Base-by-base conservation (phyloP, 2,797 vertebrate species). In the Pempheris klunzingeri region DNA sequence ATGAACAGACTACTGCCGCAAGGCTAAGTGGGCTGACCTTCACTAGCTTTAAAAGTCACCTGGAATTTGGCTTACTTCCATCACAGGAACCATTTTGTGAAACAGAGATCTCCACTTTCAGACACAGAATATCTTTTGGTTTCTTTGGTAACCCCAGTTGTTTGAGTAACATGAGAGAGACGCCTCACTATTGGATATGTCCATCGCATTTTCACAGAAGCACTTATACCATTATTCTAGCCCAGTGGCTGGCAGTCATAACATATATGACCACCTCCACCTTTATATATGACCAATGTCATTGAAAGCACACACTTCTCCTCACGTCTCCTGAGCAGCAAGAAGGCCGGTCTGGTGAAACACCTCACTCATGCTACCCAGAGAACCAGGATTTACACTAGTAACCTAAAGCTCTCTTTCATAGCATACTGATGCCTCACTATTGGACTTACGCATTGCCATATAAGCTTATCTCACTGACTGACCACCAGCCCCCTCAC, bases 41-140 rank as follows among this genome's bases (percentile, higher is more conserved):
- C 72, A 63, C 36, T 2, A 4, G 60, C 75, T 80, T 66, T 59
- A 74, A 81, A 78, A 79, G 71, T 81, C 80, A 77, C 66, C 58
- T 59, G 68, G 41, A 34, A 55, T 54, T 30, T 32, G 46, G 46
- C 83, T 60, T 44, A 15, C 59, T 71, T 83, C 73, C 4, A 63
- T 69, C 20, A 15, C n/a, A 20, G 68, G 43, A 60, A 58, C 65
- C 22, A 53, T 64, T 69, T 54, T 34, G 12, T 38, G 12, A 59
- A 67, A 53, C 26, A 24, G 34, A 55, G 20, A 63, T 65, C 26
- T 63, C 12, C 14, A 13, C 26, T 60, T 20, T 58, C 18, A 49
- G 22, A 20, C 41, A n/a, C 9, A 24, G 0, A 6, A 20, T 47
- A 13, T 22, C 9, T 22, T 62, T n/a, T n/a, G n/a, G n/a, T n/a